Evolutionary conservation across 2,888 invertebrate genomes (phyloP).

Genomic region (Margaritifera margaritifera): DNA sequence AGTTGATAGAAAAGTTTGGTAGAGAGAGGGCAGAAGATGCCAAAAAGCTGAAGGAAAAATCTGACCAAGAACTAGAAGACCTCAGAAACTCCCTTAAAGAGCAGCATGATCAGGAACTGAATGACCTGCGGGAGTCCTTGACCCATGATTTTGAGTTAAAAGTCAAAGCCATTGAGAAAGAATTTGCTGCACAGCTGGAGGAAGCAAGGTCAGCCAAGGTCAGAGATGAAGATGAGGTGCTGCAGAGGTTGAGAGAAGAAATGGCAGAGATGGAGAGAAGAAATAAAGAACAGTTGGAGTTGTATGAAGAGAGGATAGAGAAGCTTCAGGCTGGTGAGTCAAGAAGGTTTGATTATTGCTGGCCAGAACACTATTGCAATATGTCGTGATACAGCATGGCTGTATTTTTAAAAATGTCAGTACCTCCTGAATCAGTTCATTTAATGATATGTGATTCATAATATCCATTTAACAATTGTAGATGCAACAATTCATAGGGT

Average conservation of each 20-base stretch:
- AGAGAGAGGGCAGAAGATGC: slow-evolving; percentile 45
- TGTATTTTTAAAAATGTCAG: too few species aligned
- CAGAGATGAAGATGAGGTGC: neutral
- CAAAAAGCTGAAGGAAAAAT: slow-evolving; percentile 40
- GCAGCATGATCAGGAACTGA: slow-evolving; percentile 24
- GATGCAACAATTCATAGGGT: too few species aligned
- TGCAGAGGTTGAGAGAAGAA: slow-evolving; percentile 8
- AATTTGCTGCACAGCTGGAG: too few species aligned
- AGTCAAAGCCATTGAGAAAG: too few species aligned
- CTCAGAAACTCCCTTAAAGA: slow-evolving; percentile 34
- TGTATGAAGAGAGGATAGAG: slow-evolving; percentile 36
- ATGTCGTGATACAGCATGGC: too few species aligned
- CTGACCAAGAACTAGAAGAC: slow-evolving; percentile 42
- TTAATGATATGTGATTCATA: too few species aligned
- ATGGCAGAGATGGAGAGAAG: slow-evolving; percentile 21
- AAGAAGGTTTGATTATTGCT: too few species aligned
- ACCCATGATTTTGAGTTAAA: too few species aligned
- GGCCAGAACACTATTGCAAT: too few species aligned
- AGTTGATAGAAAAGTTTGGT: slow-evolving; percentile 27
- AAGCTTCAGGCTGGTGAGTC: slow-evolving; percentile 40
- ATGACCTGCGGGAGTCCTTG: neutral
- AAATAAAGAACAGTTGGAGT: slow-evolving; percentile 8
- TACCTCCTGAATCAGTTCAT: too few species aligned
- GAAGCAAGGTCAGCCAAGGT: too few species aligned
- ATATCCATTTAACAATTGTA: too few species aligned